phyloP scores from a whole-genome alignment of 1,140 invertebrate species.

The Brachionus asplanchnoidis region DNA sequence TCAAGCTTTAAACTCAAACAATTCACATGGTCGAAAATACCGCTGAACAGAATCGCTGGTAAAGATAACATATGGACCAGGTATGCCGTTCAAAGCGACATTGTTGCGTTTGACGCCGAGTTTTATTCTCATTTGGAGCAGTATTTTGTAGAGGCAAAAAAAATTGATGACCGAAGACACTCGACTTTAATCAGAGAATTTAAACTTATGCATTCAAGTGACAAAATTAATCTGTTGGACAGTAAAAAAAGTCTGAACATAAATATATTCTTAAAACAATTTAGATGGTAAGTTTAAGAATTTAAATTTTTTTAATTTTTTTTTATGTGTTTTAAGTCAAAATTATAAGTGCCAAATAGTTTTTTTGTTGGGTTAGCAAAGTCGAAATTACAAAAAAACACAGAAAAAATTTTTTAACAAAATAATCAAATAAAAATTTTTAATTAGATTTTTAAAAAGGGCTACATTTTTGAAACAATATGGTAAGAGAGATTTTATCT shows the following conservation, averaged over 20 bases:
- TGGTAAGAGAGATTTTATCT: too few species aligned
- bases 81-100: background rate
- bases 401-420: too few species aligned
- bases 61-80: slow-evolving; percentile 21
- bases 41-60: background rate
- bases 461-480: too few species aligned
- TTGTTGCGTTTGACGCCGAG: background rate
- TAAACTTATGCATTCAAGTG: background rate
- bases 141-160: background rate
- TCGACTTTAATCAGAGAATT: slow-evolving; percentile 8
- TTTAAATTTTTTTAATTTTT: background rate
- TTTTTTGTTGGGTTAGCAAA: too few species aligned
- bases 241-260: slow-evolving; percentile 32
- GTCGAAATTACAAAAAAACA: too few species aligned
- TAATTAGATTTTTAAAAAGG: too few species aligned
- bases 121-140: slow-evolving; percentile 5
- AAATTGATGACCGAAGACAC: slow-evolving; percentile 14
- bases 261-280: slow-evolving; percentile 29
- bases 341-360: too few species aligned
- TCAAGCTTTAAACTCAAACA: slow-evolving; percentile 18
- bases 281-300: slow-evolving; percentile 8
- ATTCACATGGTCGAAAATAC: slow-evolving; percentile 27
- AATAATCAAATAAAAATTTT: too few species aligned
- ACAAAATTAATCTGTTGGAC: slow-evolving; percentile 17
- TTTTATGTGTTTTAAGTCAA: too few species aligned